Percentiles rank a stretch among this genome's conserved stretches.
Evolutionary conservation across 2,797 vertebrate genomes (phyloP).

Genomic region (Semotilus atromaculatus): DNA sequence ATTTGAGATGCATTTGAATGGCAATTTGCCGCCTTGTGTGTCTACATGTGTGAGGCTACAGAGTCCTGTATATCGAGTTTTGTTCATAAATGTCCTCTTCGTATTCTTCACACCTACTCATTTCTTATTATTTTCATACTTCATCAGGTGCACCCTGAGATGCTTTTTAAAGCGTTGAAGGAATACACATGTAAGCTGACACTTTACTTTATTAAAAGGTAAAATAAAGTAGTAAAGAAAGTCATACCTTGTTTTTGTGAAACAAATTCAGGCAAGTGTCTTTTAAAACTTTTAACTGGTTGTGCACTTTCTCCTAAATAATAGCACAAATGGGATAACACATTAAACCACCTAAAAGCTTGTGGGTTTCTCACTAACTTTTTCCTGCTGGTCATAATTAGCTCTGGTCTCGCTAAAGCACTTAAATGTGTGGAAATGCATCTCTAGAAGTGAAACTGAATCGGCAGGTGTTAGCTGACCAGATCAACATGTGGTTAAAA

Average conservation of each 20-base stretch:
- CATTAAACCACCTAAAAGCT: not conserved
- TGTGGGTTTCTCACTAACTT: constrained; percentile 8
- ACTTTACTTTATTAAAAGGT: not conserved
- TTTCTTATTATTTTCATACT: not conserved
- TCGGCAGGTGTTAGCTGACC: not conserved
- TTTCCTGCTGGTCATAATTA: constrained; percentile 27
- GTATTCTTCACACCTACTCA: not conserved
- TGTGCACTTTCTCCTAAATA: not conserved
- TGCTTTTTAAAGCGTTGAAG: not conserved
- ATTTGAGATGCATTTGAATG: not conserved
- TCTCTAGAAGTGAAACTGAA: not conserved
- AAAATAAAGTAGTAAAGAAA: not conserved
- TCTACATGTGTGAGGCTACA: not conserved
- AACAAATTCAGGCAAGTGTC: not conserved
- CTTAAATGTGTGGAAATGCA: not conserved
- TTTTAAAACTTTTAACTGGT: not conserved
- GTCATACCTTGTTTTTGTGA: not conserved
- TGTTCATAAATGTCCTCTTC: not conserved
- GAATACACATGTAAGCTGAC: not conserved
- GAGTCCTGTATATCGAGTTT: not conserved
- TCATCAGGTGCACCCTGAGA: not conserved
- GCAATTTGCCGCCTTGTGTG: not conserved
- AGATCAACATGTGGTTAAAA: constrained; percentile 23
- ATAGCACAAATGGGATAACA: not conserved
- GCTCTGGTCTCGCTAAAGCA: constrained; percentile 8